Evolutionary conservation across 2,888 invertebrate genomes (phyloP), one percentile per base, ranked within the genome.

Genomic region (Entomobrya proxima): DNA sequence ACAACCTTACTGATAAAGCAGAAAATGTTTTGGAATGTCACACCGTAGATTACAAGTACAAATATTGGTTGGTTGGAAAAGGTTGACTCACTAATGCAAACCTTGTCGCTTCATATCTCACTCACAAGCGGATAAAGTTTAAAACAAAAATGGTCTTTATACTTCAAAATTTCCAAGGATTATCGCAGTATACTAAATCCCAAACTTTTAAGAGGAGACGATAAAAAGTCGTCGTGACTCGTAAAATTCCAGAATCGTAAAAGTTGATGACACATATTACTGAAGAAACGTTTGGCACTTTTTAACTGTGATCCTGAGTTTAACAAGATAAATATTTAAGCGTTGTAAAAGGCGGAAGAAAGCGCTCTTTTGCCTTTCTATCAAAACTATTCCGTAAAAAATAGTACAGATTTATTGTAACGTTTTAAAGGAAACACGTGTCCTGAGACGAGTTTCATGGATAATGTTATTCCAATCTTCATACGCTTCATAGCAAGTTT

Each of bases 31-130:
- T 67, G 81, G 61, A 52, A 81, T 81, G 58, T 30, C 74, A 40
- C 44, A 81, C 24, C 32, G 24, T 21, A 75, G 82, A 74, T 74
- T 61, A 81, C 40, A 18, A 13, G 58, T 40, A 81, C 81, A 81
- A 82, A 82, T 82, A 82, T 61, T 64, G 21, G 35, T 35, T 40
- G 40, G 72, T 47, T 32, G 30, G 75, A 50, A 72, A 78, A 74
- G 72, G 72, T 72, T 81, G 81, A 72, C 72, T 81, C 72, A 67
- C 50, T 75, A 58, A 75, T 75, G 82, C 74, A 32, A 69, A 52
- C 67, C n/a, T 75, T 82, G 72, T 80, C 69, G 11, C 18, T 30
- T 35, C 82, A 75, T 82, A 82, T 82, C 82, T 75, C 61, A 64
- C 82, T 24, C 7, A 2, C n/a, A 47, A 47, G 13, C 47, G 30